Evolutionary conservation across 2,113 vertebrate species (phyloP).

Genomic region (Clinocottus analis): DNA sequence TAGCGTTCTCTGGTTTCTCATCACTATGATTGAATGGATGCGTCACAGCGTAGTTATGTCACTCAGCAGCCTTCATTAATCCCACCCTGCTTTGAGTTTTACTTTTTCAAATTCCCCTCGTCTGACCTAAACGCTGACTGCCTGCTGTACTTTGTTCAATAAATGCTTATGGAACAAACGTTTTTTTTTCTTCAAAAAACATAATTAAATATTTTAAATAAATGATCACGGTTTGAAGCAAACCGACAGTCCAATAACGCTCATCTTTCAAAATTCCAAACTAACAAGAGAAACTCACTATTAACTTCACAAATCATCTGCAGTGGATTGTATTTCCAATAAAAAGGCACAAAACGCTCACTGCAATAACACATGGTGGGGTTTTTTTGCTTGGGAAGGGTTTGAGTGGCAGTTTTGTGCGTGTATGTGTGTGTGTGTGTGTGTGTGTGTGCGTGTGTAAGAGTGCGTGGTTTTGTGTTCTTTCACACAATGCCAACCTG

Average conservation of each 20-base stretch:
- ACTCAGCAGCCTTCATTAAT: background rate
- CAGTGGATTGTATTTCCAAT: conserved; percentile 15
- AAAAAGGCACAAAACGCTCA: conserved; percentile 59
- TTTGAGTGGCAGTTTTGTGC: conserved; percentile 17
- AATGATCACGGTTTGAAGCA: conserved; percentile 9
- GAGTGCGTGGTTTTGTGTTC: conserved; percentile 7
- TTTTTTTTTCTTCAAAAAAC: too few relatives aligned
- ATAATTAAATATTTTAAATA: conserved; percentile 11
- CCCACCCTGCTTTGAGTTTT: background rate
- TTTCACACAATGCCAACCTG: conserved; percentile 32
- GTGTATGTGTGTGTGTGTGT: background rate
- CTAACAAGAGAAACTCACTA: conserved; percentile 59
- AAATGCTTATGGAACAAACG: background rate
- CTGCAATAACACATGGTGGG: conserved; percentile 52
- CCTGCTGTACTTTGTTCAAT: background rate
- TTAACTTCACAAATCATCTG: conserved; percentile 60
- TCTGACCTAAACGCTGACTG: background rate
- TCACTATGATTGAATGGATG: conserved; percentile 26
- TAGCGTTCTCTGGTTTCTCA: conserved; percentile 36
- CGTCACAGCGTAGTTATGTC: conserved; percentile 3
- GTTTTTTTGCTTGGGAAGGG: conserved; percentile 8
- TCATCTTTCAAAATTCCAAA: conserved; percentile 44
- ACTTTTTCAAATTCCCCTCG: background rate
- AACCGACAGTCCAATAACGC: conserved; percentile 34
- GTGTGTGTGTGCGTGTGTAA: background rate